Evolutionary conservation across 2,113 vertebrate species (phyloP).

Genomic region (Rhombomys opimus): DNA sequence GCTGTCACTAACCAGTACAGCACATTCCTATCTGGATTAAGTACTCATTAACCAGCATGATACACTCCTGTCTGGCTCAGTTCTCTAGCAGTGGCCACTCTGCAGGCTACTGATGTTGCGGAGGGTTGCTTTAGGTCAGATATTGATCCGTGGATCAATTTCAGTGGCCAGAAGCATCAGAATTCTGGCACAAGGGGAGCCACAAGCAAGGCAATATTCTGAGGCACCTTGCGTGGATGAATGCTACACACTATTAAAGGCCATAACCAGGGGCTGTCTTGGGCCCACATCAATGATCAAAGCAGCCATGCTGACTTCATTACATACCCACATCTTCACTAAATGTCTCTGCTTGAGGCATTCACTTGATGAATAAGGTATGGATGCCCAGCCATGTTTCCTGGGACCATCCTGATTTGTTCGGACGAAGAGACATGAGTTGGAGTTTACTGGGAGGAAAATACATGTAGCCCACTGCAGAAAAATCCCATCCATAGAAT

Average conservation of each 20-base stretch:
- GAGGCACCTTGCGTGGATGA: not conserved
- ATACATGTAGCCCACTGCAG: not conserved
- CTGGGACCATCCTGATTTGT: not conserved
- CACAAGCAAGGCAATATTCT: not conserved
- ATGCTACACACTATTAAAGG: not conserved
- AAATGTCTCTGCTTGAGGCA: not conserved
- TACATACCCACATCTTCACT: not conserved
- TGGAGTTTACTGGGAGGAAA: conserved; percentile 51
- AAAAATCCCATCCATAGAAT: not conserved
- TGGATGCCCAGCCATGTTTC: not conserved
- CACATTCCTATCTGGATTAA: not conserved
- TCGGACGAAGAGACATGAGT: conserved; percentile 38
- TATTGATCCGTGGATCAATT: not conserved
- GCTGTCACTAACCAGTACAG: not conserved
- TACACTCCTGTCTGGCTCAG: not conserved
- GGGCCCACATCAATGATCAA: not conserved
- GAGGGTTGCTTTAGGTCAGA: not conserved
- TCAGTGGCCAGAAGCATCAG: not conserved
- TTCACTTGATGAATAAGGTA: conserved; percentile 7
- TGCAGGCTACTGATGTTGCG: not conserved
- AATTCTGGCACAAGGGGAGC: not conserved
- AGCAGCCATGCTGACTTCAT: not conserved
- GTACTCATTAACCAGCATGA: not conserved
- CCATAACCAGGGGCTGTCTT: not conserved
- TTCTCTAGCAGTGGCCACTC: not conserved